phyloP scores from a whole-genome alignment of 1,140 invertebrate genomes.

The Drosophila kohkoa region DNA sequence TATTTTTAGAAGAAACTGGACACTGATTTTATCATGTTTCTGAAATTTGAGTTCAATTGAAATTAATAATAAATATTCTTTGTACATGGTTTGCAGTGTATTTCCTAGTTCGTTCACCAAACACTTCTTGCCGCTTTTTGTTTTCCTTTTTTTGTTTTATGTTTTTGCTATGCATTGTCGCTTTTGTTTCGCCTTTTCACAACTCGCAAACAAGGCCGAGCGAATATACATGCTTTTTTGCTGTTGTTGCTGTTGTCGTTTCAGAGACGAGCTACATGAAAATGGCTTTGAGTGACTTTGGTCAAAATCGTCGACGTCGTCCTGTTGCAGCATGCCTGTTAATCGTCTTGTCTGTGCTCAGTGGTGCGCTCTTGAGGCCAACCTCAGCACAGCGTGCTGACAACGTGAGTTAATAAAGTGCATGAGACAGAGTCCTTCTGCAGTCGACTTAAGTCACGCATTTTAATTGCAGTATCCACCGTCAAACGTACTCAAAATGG shows the following conservation, averaged over 20 bases:
- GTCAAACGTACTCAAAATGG: constrained; percentile 73
- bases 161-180: constrained; percentile 74
- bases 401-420: constrained; percentile 79
- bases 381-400: constrained; percentile 73
- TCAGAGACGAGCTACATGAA: constrained; percentile 69
- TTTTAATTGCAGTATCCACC: constrained; percentile 83
- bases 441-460: constrained; percentile 64
- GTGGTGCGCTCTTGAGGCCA: constrained; percentile 63
- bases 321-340: constrained; percentile 72
- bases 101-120: background rate
- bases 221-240: constrained; percentile 55
- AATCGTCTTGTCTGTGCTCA: constrained; percentile 81
- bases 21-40: no score
- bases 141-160: constrained; percentile 8
- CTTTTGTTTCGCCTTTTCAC: constrained; percentile 78
- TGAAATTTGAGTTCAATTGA: no score
- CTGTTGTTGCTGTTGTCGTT: constrained; percentile 41
- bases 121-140: background rate
- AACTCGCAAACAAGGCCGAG: constrained; percentile 73
- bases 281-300: constrained; percentile 83
- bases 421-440: constrained; percentile 38
- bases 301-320: constrained; percentile 51
- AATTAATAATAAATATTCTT: no score
- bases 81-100: background rate
- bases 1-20: background rate